Base-by-base conservation (phyloP, 2,113 vertebrate genomes). In the Anguilla rostrata region DNA sequence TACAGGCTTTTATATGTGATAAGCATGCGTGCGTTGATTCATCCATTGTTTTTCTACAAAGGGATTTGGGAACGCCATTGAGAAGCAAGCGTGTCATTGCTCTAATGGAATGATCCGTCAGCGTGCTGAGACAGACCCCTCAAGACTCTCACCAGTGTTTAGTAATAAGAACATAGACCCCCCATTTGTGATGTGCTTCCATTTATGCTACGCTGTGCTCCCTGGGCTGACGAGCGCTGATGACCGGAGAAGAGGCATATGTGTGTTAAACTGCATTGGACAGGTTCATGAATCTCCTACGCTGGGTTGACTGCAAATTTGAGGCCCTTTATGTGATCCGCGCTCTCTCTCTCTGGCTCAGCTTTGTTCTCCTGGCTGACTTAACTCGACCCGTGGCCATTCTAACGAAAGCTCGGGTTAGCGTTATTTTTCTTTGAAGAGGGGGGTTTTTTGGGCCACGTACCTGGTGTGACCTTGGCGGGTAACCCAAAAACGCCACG, bases 221-320 rank as follows among this genome's bases (percentile, higher is more conserved):
- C 63, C 34, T 49, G 40, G 82, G 57, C 66, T 49, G 14, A 79
- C 79, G 1, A 39, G 71, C 7, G 26, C 0, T 34, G 22, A 26
- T 57, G 46, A 29, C 81, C 53, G 81, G 63, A 29, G 57, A 56
- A 71, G 20, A 83, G 81, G 71, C 63, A 41, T 81, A 40, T 82
- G 16, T 87, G 60, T 84, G 87, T 34, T 78, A 41, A 84, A 39
- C 43, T 53, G 15, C 49, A 86, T 9, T 22, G 22, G 71, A 85
- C 71, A 85, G 86, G 29, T 85, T 87, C 86, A 87, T 83, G 81
- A 80, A 46, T 87, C 63, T 83, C 83, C 83, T 85, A 63, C 80
- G 15, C 26, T 49, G 34, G 39, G 66, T 81, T 86, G 57, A 83
- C 78, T 39, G 83, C 84, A 43, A 81, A 60, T 84, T 75, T 16